These are phyloP conservation scores for Hypanus sabinus DNA, from an alignment of 2,113 vertebrate genomes.

Conservation along the genomic window DNA sequence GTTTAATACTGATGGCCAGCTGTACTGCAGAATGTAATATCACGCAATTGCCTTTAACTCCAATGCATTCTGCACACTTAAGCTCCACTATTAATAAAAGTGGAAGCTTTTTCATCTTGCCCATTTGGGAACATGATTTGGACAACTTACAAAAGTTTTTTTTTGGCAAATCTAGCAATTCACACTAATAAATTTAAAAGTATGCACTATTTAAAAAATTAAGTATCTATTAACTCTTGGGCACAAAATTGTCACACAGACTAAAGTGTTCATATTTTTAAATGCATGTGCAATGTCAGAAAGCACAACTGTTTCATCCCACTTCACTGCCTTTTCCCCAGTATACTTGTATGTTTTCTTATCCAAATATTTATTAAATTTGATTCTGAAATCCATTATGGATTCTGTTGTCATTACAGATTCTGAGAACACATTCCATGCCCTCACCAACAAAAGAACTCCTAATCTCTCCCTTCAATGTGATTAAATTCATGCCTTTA, in stretches of 20 bases:
- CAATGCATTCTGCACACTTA: neutral
- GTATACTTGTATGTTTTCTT: neutral
- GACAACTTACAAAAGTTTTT: too few relatives aligned
- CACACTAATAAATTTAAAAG: neutral
- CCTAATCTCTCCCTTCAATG: neutral
- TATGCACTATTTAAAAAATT: neutral
- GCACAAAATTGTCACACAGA: too few relatives aligned
- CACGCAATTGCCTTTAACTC: neutral
- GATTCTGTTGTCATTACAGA: neutral
- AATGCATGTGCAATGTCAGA: neutral
- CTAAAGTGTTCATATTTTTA: too few relatives aligned
- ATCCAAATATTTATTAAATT: neutral
- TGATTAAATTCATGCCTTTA: neutral
- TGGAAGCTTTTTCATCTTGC: neutral
- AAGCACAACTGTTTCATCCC: neutral
- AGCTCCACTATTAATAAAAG: neutral
- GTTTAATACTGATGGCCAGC: neutral
- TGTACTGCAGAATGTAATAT: neutral
- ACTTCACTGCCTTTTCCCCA: neutral
- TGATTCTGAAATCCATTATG: neutral
- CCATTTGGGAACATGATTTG: neutral
- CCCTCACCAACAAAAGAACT: neutral
- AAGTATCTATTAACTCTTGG: neutral
- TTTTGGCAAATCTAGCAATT: neutral
- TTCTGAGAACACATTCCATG: neutral